Percentiles rank a stretch among this genome's conserved stretches.
Evolutionary conservation across 2,113 vertebrate genomes (phyloP).

Genomic region (Pao palembangensis): DNA sequence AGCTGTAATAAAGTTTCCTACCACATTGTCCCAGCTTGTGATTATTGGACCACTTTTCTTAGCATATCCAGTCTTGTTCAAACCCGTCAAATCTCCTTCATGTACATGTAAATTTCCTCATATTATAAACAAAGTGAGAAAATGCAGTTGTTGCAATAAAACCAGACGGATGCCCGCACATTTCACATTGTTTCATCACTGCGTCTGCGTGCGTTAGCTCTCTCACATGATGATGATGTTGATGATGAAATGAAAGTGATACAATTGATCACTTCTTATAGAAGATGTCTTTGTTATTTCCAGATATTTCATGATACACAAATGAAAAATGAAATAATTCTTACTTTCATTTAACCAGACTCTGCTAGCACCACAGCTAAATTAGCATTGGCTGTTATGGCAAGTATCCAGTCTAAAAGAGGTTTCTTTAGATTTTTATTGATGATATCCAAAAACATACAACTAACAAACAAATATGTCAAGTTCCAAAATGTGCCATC

Average conservation of each 20-base stretch:
- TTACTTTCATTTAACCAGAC: neutral
- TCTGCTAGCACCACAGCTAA: neutral
- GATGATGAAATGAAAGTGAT: slow-evolving; percentile 11
- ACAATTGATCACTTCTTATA: slow-evolving; percentile 20
- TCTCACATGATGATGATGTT: slow-evolving; percentile 16
- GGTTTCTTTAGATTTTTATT: too few relatives aligned
- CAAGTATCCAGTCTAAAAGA: too few relatives aligned
- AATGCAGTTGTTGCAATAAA: slow-evolving; percentile 22
- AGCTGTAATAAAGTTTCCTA: slow-evolving; percentile 33
- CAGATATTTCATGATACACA: slow-evolving; percentile 35
- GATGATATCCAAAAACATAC: too few relatives aligned
- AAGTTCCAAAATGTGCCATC: too few relatives aligned
- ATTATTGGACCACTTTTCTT: slow-evolving; percentile 24
- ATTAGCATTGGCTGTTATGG: too few relatives aligned
- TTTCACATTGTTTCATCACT: slow-evolving; percentile 62
- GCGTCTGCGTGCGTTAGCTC: slow-evolving; percentile 41
- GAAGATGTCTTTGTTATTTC: slow-evolving; percentile 26
- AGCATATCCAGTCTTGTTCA: slow-evolving; percentile 29
- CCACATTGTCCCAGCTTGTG: slow-evolving; percentile 10
- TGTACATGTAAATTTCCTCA: slow-evolving; percentile 13
- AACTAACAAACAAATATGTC: too few relatives aligned
- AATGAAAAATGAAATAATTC: slow-evolving; percentile 7
- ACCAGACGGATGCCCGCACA: slow-evolving; percentile 16
- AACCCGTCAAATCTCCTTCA: slow-evolving; percentile 47
- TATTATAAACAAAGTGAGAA: slow-evolving; percentile 16